These are phyloP conservation scores for Ameiurus melas DNA, from an alignment of 2,113 vertebrate genomes.

Conservation along the genomic window DNA sequence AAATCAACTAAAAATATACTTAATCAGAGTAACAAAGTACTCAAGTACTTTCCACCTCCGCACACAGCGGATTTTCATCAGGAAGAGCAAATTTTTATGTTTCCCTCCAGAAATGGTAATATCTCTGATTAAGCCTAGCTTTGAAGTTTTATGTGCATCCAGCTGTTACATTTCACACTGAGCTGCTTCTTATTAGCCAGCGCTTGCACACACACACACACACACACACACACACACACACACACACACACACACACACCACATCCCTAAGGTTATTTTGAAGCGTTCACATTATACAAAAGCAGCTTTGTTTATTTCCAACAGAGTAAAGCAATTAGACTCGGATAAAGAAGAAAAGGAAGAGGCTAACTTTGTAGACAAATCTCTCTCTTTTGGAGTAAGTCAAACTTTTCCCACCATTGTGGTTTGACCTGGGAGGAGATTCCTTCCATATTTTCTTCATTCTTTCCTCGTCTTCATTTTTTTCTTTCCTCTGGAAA, in stretches of 20 bases:
- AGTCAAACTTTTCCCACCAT: slow-evolving; percentile 19
- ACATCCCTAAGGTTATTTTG: neutral
- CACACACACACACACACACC: neutral
- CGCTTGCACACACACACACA: neutral
- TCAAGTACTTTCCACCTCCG: neutral
- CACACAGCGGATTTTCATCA: neutral
- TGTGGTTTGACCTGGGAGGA: slow-evolving; percentile 13
- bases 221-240: neutral
- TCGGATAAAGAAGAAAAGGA: neutral
- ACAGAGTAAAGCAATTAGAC: slow-evolving; percentile 15
- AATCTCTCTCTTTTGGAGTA: slow-evolving; percentile 7
- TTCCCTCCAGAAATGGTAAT: neutral
- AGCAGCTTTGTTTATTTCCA: slow-evolving; percentile 16
- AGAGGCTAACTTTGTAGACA: slow-evolving; percentile 2
- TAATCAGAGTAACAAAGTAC: neutral
- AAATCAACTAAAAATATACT: neutral
- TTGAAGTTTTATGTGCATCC: slow-evolving; percentile 24
- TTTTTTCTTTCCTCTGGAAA: slow-evolving; percentile 1
- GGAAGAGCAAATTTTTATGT: neutral
- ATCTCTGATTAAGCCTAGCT: slow-evolving; percentile 6
- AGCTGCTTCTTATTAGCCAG: slow-evolving; percentile 13
- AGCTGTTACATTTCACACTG: slow-evolving; percentile 33
- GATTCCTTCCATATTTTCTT: slow-evolving; percentile 32
- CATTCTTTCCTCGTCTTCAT: slow-evolving; percentile 12
- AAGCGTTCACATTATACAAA: neutral